Evolutionary conservation across 2,797 vertebrate genomes (phyloP).

Genomic region (Philypnodon macrostomus): DNA sequence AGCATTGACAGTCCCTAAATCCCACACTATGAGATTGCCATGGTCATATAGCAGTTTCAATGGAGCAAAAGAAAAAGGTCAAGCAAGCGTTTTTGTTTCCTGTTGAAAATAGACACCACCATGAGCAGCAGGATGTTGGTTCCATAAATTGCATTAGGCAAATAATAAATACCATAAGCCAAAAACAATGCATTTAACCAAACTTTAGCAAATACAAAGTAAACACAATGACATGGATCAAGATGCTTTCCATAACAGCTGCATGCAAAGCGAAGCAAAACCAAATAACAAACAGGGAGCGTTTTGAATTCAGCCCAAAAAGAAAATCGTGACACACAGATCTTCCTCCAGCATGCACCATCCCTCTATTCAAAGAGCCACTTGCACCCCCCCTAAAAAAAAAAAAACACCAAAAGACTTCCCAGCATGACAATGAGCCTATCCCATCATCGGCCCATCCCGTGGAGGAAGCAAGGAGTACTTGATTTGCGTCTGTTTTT

Average conservation of each 20-base stretch:
- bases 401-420: conserved; percentile 35
- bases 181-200: conserved; percentile 15
- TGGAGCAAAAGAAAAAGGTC: conserved; percentile 41
- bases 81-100: conserved; percentile 48
- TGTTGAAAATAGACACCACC: conserved; percentile 24
- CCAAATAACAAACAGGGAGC: conserved; percentile 22
- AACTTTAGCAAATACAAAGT: conserved; percentile 4
- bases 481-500: conserved; percentile 38
- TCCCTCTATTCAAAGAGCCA: conserved; percentile 47
- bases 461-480: conserved; percentile 66
- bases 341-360: conserved; percentile 75
- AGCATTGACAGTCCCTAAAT: conserved; percentile 31
- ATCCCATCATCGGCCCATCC: conserved; percentile 67
- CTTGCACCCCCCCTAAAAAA: too few relatives aligned
- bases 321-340: conserved; percentile 40
- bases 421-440: conserved; percentile 59
- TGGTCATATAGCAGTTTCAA: conserved; percentile 53
- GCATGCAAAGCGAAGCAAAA: conserved; percentile 60
- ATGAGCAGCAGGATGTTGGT: conserved; percentile 20
- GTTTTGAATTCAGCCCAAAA: conserved; percentile 47
- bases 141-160: conserved; percentile 41
- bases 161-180: conserved; percentile 41
- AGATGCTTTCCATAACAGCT: conserved; percentile 35
- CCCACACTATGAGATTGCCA: conserved; percentile 58
- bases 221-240: conserved; percentile 23